Base-by-base conservation (phyloP, 1,140 invertebrate species). In the Drosophila kurseongensis region DNA sequence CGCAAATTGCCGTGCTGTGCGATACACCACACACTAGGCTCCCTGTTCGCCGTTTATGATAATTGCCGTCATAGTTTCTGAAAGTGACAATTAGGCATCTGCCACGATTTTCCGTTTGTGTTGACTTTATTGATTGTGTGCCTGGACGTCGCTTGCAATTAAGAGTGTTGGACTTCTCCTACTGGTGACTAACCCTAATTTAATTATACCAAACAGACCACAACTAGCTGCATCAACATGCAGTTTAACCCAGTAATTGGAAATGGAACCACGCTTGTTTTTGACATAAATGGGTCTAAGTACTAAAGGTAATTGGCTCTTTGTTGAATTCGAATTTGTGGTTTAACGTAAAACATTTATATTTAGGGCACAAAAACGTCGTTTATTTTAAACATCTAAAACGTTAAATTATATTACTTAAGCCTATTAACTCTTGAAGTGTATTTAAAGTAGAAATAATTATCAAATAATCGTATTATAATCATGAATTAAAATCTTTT, bases 71-170 rank as follows among this genome's bases (percentile, higher is more conserved):
- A 71, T 72, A 71, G 52, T 57, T 71, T 48, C 51, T 48, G 27
- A 41, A 14, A 56, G 27, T 41, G 51, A 44, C 51, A 76, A 76
- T 76, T 76, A 76, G 62, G 23, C 73, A 58, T 45, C 38, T 36
- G 29, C 27, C 48, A 9, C 36, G 32, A 40, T 29, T 41, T 57
- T 48, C 18, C 13, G n/a, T 59, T 47, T 58, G 54, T 76, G 73
- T 59, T 58, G 54, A 59, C 55, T 41, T 32, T 76, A 76, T 76
- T 67, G 73, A 76, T 76, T 76, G 72, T 27, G 29, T 18, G 36
- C 41, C 23, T 38, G 55, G 38, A 54, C 59, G 73, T 67, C 16
- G 32, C 55, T 58, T 16, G 48, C 58, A 75, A 52, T 75, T 75
- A 52, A 68, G 45, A n/a, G 45, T 36, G 47, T 36, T 32, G 10